Evolutionary conservation across 2,797 vertebrate genomes (phyloP).

Genomic region (Pterois miles): DNA sequence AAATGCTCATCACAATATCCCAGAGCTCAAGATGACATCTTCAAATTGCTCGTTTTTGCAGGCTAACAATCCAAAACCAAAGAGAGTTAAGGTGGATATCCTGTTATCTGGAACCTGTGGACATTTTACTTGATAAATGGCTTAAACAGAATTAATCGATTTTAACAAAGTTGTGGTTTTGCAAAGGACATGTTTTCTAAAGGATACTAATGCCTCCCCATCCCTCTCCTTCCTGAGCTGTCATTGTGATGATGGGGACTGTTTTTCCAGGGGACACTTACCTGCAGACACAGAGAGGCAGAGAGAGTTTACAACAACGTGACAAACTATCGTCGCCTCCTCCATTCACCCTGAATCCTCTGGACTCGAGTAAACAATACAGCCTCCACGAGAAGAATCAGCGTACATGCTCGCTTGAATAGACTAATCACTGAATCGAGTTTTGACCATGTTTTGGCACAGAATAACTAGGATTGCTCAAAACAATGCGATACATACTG

Average conservation of each 20-base stretch:
- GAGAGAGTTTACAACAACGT: background rate
- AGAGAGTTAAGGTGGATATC: background rate
- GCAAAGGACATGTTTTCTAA: constrained; percentile 30
- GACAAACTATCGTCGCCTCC: background rate
- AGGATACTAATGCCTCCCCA: constrained; percentile 81
- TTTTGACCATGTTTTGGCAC: background rate
- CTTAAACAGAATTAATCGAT: background rate
- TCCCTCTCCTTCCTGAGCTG: constrained; percentile 77
- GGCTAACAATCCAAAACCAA: background rate
- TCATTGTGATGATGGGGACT: constrained; percentile 64
- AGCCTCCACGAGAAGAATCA: background rate
- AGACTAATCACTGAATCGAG: background rate
- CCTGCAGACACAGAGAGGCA: constrained; percentile 54
- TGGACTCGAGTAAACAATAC: background rate
- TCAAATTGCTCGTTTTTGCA: background rate
- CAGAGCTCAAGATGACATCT: background rate
- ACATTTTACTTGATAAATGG: background rate
- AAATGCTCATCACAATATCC: background rate
- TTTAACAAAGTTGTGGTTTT: background rate
- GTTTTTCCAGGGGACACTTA: constrained; percentile 64
- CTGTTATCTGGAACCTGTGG: background rate
- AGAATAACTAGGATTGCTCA: background rate
- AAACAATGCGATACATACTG: background rate
- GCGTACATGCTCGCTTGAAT: background rate
- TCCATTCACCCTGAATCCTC: background rate